Evolutionary conservation across 2,888 invertebrate genomes (phyloP), one percentile per base, ranked within the genome.

Genomic region (Allygus modestus): DNA sequence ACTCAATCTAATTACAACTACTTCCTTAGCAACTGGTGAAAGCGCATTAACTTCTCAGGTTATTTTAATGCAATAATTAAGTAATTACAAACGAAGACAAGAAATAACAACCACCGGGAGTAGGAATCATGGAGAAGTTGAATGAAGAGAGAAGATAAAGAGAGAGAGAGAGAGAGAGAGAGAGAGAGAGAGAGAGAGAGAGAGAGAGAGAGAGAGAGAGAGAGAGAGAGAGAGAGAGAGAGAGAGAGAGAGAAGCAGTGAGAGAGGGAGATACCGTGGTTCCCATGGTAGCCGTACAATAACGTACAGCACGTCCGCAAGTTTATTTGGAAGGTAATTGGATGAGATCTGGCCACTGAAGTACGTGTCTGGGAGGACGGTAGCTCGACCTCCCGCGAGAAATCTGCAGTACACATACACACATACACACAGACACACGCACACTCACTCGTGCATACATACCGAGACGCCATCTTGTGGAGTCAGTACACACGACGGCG

Each of bases 291-390:
- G 77, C n/a, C 33, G 69, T n/a, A 79, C 79, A 79, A 58, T 79
- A 79, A 79, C 79, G 79, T 79, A 79, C 46, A 79, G 58, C 79
- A 79, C 79, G 79, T 79, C 79, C 79, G 28, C 58, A 31, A 58
- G 79, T 79, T 79, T 79, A 79, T 79, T 79, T 79, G 79, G 79
- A 79, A 46, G 58, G 54, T 79, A 79, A 79, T 79, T 79, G 58
- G 79, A 58, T 54, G 79, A 58, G 54, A 28, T 58, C 58, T 58
- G 79, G 79, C 79, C 79, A 79, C 79, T 58, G 79, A 0, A 15
- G 58, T 58, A 79, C 79, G 79, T 79, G 79, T 79, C 54, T 17
- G 51, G 33, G 20, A 7, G 28, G 9, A 23, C 28, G 31, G 51
- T 77, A 33, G 58, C 51, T 1, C 75, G 73, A 73, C 69, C 69